These are phyloP conservation scores for Phthorimaea operculella DNA, from an alignment of 1,140 invertebrate species.

Conservation along the genomic window DNA sequence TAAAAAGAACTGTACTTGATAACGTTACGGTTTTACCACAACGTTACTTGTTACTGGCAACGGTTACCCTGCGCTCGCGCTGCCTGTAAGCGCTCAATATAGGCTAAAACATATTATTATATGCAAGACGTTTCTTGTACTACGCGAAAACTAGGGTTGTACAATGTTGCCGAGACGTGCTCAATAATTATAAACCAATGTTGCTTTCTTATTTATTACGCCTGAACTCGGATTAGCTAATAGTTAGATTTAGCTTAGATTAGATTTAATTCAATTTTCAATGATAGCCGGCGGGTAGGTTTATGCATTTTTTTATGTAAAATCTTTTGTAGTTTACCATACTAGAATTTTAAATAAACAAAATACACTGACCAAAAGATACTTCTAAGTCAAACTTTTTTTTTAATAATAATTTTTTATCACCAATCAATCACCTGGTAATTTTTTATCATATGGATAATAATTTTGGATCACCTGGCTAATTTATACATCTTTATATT, in stretches of 20 bases:
- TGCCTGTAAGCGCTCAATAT: slow-evolving; percentile 57
- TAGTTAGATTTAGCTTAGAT: not conserved
- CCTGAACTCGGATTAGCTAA: not conserved
- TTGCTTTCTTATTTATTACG: slow-evolving; percentile 3
- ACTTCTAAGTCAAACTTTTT: too few relatives aligned
- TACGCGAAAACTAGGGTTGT: slow-evolving; percentile 60
- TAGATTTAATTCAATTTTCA: not conserved
- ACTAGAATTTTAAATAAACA: too few relatives aligned
- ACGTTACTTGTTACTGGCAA: slow-evolving; percentile 9
- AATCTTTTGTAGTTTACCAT: too few relatives aligned
- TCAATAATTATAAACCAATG: not conserved
- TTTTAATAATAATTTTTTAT: too few relatives aligned
- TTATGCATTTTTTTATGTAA: too few relatives aligned
- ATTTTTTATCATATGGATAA: too few relatives aligned
- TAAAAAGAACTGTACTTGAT: not conserved
- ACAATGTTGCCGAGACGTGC: not conserved
- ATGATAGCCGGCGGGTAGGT: too few relatives aligned
- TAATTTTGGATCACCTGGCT: too few relatives aligned
- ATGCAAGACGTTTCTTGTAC: slow-evolving; percentile 67
- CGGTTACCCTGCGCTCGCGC: slow-evolving; percentile 18
- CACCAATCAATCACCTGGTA: too few relatives aligned
- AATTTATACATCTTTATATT: too few relatives aligned
- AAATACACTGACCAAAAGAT: too few relatives aligned
- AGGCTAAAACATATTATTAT: slow-evolving; percentile 68
- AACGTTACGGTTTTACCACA: not conserved